phyloP scores from a whole-genome alignment of 30 jellyfish, hydroid and myxozoan species.

The Turritopsis dohrnii region DNA sequence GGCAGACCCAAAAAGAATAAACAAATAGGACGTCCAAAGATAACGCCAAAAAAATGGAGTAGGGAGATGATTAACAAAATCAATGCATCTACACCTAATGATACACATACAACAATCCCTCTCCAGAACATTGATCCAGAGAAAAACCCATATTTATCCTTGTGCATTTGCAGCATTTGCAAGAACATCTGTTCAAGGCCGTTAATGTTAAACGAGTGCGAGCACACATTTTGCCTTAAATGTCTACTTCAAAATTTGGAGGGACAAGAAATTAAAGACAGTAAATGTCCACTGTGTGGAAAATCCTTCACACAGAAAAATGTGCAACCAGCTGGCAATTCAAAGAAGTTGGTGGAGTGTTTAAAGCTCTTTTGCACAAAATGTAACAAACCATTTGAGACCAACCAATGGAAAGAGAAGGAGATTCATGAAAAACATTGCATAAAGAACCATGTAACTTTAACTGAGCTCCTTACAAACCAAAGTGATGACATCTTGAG shows the following conservation, averaged over 20 bases:
- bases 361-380: neutral
- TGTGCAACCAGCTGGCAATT: neutral
- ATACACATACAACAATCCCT: neutral
- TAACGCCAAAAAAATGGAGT: neutral
- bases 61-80: neutral
- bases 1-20: neutral
- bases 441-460: no score
- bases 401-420: neutral
- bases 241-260: neutral
- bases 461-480: neutral
- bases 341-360: neutral
- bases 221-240: neutral
- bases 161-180: neutral
- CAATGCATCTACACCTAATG: neutral
- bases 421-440: neutral
- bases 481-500: neutral
- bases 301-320: neutral
- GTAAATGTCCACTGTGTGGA: neutral
- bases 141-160: neutral
- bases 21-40: neutral
- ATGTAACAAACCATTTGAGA: neutral
- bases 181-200: neutral
- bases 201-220: neutral
- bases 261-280: neutral
- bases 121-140: neutral